Evolutionary conservation across 92 coral and sea anemone genomes (phyloP).

Genomic region (Actinostola sp.): DNA sequence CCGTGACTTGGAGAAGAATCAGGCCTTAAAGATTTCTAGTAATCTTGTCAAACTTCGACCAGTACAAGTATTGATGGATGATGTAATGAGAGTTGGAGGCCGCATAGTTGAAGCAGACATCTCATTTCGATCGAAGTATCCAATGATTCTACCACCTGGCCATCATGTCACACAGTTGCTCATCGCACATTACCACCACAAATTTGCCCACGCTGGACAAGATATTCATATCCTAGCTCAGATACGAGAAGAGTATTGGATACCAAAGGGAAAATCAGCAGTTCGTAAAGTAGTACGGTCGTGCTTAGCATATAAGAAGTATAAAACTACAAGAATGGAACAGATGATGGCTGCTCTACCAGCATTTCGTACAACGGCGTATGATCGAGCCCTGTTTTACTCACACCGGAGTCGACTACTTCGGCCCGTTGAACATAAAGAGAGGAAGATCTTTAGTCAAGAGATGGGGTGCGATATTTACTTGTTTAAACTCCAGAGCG

Average conservation of each 20-base stretch:
- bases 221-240: constrained; percentile 40
- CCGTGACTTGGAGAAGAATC: constrained; percentile 23
- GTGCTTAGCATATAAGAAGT: constrained; percentile 51
- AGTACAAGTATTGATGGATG: constrained; percentile 19
- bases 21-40: constrained; percentile 29
- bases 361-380: constrained; percentile 29
- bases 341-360: constrained; percentile 60
- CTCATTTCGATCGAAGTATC: constrained; percentile 29
- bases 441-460: constrained; percentile 45
- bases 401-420: constrained; percentile 50
- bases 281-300: constrained; percentile 39
- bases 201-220: constrained; percentile 55
- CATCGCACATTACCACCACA: constrained; percentile 41
- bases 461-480: constrained; percentile 60
- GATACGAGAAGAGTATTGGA: too few relatives aligned
- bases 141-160: constrained; percentile 41
- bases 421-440: constrained; percentile 50
- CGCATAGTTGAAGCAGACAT: constrained; percentile 30
- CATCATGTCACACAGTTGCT: constrained; percentile 49
- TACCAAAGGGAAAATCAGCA: constrained; percentile 40
- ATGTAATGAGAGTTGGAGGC: constrained; percentile 52
- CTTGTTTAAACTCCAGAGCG: constrained; percentile 46
- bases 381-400: constrained; percentile 57
- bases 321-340: constrained; percentile 42
- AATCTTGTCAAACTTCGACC: constrained; percentile 37